Evolutionary conservation across 2,797 vertebrate genomes (phyloP).

Genomic region (Sylvilagus floridanus): DNA sequence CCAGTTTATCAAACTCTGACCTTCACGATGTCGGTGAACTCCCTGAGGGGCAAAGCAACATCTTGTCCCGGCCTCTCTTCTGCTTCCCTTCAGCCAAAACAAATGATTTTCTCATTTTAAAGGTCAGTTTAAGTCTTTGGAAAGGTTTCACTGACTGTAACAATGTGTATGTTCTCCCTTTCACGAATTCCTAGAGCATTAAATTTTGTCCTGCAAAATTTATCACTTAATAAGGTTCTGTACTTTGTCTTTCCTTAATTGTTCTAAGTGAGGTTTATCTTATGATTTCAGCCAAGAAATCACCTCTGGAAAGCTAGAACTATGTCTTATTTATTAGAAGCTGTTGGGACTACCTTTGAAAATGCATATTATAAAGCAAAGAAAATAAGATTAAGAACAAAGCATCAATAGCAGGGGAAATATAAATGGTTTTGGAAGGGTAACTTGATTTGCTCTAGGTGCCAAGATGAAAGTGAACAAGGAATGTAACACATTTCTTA

Average conservation of each 20-base stretch:
- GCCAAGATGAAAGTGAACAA: neutral
- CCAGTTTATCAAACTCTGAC: neutral
- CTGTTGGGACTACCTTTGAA: neutral
- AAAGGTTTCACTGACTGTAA: conserved; percentile 23
- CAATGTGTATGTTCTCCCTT: conserved; percentile 28
- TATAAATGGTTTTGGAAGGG: neutral
- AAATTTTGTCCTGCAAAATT: conserved; percentile 53
- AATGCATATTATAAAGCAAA: neutral
- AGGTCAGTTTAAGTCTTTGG: conserved; percentile 56
- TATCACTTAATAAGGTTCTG: conserved; percentile 42
- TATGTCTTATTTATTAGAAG: conserved; percentile 45
- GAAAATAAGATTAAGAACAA: conserved; percentile 4
- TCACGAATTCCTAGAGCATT: neutral
- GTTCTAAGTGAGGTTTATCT: conserved; percentile 54
- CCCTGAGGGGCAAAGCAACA: neutral
- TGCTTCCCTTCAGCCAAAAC: neutral
- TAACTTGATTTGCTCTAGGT: neutral
- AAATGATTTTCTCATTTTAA: conserved; percentile 58
- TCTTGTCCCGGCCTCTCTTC: neutral
- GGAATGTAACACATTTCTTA: neutral
- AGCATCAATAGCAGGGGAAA: neutral
- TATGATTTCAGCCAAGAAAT: neutral
- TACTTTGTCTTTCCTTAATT: neutral
- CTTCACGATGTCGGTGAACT: neutral
- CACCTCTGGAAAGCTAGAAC: conserved; percentile 2